Base-by-base conservation (phyloP, 2,888 invertebrate species). In the Drosophila pseudotakahashii region DNA sequence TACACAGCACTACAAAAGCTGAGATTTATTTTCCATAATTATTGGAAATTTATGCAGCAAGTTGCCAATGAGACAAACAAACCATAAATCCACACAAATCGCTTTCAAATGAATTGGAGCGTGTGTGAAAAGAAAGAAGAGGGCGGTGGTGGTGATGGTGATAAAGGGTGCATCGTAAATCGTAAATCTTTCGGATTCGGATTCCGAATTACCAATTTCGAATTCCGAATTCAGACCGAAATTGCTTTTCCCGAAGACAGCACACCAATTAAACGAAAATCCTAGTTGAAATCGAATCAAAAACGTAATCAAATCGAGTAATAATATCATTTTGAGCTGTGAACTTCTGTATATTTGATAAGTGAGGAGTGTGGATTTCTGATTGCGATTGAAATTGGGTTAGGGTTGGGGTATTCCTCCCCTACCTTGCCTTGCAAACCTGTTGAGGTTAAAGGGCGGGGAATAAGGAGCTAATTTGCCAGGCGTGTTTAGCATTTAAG, bases 31-130 rank as follows among this genome's bases (percentile, higher is more conserved):
- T 64, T 64, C 53, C 53, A 64, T 66, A 66, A 66, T 66, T 52
- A 66, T 66, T 63, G 37, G 32, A 66, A 64, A 66, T 63, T 52
- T 66, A 63, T 66, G 64, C 63, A 45, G 51, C 64, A 37, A 64
- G 64, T 62, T 62, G 51, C 63, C 64, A 53, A 63, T 63, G 62
- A 60, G 62, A 63, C 62, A 63, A 63, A 63, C 64, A 66, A 66
- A 66, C 64, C 64, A 66, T 66, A 66, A 66, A 66, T 66, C 45
- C 39, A 26, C 47, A 53, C 64, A 77, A 80, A 80, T 83, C 76
- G 67, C 72, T 76, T 76, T 50, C 61, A 77, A 81, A 70, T 70
- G 69, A 82, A 78, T 53, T 76, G 66, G 52, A 76, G 78, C 79
- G 68, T 47, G 68, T 47, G 68, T 42, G 36, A 50, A 51, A 36